Base-by-base conservation (phyloP, 2,888 invertebrate genomes). In the Rhabditophanes sp. region DNA sequence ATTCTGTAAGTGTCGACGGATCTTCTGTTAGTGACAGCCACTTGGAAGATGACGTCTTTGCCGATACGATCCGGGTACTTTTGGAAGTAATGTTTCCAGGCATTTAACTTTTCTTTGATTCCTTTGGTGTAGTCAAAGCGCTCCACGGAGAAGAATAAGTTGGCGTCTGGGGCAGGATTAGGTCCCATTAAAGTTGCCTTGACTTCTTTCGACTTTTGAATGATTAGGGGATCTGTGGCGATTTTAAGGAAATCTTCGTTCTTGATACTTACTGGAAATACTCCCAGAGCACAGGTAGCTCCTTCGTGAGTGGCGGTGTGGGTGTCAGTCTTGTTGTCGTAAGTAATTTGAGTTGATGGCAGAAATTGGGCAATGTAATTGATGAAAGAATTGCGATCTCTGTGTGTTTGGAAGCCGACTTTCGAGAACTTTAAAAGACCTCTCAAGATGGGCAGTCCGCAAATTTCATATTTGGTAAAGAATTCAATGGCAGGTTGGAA, bases 401-500 rank as follows among this genome's bases (percentile, higher is more conserved):
- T 38, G 32, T 62, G 59, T 5, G 61, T 62, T 51, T 62, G 62
- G 45, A 62, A 62, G 22, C 62, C 62, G 30, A 61, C 82, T 78
- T 85, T 79, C 60, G 85, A 85, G 67, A 83, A 69, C 74, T 78
- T 79, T 32, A 87, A 73, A 74, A 87, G 79, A 44, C 85, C 85
- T 67, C 84, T 82, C 18, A 87, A 73, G 35, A 87, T 78, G 69
- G 84, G 84, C 16, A 58, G 43, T 8, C 53, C 61, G 25, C 52
- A 50, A 6, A 48, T 41, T 4, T 48, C 37, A 33, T 53, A 64
- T 22, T 56, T 48, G 9, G 48, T 46, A 44, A 64, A 58, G 56
- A 85, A 79, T 48, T 84, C 82, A 60, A 85, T 85, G 81, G 84
- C 85, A 9, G 84, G 79, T 9, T 84, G 84, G 67, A 87, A 87